Base-by-base conservation (phyloP, 2,113 vertebrate species). In the Megalops atlanticus region DNA sequence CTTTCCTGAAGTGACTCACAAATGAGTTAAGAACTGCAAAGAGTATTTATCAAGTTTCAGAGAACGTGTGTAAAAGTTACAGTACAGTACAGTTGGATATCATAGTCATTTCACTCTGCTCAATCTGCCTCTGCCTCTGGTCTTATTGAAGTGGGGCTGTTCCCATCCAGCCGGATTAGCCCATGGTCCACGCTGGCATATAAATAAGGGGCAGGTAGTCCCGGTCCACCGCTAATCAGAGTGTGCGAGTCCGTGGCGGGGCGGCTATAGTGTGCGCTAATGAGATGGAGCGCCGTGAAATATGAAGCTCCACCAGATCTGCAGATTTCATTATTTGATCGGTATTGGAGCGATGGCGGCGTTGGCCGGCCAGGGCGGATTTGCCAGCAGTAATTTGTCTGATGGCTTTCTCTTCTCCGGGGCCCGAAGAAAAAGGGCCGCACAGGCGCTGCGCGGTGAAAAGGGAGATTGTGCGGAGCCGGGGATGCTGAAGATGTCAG, bases 401-500 rank as follows among this genome's bases (percentile, higher is more conserved):
- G 82, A 74, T 68, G 76, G 71, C 49, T 75, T 49, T 79, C 74
- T 75, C 71, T 78, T n/a, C 78, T 80, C 74, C 78, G 64, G 71
- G 78, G 78, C 84, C 71, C 40, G 0, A 68, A 54, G 54, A 80
- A 71, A 71, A 72, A 58, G 68, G 83, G 80, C 70, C 77, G 74
- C 49, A 70, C 39, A 35, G 58, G 74, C 27, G 21, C 80, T 11
- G 68, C n/a, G n/a, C 27, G 36, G 77, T 83, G 76, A 87, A 91
- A 91, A 90, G 90, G 86, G 90, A 87, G 92, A 88, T 91, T 89
- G 83, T 79, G 83, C 10, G 77, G 79, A 77, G 74, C 85, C 40
- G 43, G 76, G 81, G 85, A 90, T 92, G 93, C 92, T 93, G 90
- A 89, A 88, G 77, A 90, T 93, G 92, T 94, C 93, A 93, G 92